Conservation (phyloP, 2,797 vertebrate species). For the Pantherophis alleghaniensis region DNA sequence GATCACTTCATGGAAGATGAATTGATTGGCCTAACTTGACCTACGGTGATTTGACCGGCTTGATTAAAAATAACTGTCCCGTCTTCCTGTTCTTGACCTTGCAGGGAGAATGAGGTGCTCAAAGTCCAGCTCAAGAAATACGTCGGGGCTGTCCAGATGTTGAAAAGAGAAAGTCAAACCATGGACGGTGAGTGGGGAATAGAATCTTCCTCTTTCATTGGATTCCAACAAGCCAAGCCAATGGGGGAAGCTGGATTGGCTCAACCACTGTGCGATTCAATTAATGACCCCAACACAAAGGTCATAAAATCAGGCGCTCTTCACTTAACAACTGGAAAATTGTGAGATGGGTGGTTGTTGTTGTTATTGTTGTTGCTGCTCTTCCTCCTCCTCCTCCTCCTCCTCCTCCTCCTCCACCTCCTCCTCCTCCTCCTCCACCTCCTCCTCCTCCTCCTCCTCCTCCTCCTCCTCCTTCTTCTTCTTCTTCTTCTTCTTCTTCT, state of each 20-base stretch:
- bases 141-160: constrained; percentile 98
- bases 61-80: constrained; percentile 7
- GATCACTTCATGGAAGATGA: not conserved
- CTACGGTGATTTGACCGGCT: not conserved
- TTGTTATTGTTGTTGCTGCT: too few relatives aligned
- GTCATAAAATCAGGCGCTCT: not conserved
- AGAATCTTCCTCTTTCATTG: not conserved
- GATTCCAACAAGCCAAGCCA: not conserved
- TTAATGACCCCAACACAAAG: not conserved
- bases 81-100: constrained; percentile 38
- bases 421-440: too few relatives aligned
- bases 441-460: too few relatives aligned
- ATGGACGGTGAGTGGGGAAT: constrained; percentile 83
- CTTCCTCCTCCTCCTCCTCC: too few relatives aligned
- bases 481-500: too few relatives aligned
- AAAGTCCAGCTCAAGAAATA: constrained; percentile 99
- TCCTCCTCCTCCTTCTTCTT: too few relatives aligned
- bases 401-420: too few relatives aligned
- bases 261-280: not conserved
- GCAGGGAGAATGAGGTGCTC: constrained; percentile 96
- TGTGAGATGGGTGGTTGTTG: too few relatives aligned
- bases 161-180: constrained; percentile 91
- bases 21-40: not conserved
- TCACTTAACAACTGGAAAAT: not conserved
- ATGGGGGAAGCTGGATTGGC: not conserved